Evolutionary conservation across 1,140 invertebrate species (phyloP).

Genomic region (Doryteuthis pealeii): DNA sequence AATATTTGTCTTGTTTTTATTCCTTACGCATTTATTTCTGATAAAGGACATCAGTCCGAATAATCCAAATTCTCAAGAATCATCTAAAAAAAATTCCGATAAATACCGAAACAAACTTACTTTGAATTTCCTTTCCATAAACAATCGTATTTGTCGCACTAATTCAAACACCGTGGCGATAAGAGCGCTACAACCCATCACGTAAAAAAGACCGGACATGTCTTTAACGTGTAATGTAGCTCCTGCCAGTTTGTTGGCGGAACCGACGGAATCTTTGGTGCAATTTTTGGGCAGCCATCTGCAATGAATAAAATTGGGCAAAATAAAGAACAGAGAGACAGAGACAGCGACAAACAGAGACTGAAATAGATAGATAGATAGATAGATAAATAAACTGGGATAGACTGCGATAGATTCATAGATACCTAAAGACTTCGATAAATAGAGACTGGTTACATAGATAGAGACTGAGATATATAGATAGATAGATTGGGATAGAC

Average conservation of each 20-base stretch:
- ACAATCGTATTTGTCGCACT: background rate
- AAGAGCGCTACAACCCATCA: background rate
- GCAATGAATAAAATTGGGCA: conserved; percentile 13
- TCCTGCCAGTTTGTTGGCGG: background rate
- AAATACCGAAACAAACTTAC: too few relatives aligned
- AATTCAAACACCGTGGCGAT: background rate
- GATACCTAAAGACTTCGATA: conserved; percentile 4
- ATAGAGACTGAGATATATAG: too few relatives aligned
- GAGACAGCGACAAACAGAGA: background rate
- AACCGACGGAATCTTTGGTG: background rate
- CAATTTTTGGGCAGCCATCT: background rate
- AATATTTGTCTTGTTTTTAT: too few relatives aligned
- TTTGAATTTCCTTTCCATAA: conserved; percentile 3
- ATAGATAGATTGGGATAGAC: too few relatives aligned
- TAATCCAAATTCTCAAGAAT: too few relatives aligned
- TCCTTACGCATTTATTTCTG: too few relatives aligned
- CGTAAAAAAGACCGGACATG: background rate
- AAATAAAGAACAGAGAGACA: conserved; percentile 16
- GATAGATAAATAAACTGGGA: too few relatives aligned
- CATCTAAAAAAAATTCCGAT: too few relatives aligned
- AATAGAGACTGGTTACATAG: too few relatives aligned
- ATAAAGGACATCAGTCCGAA: too few relatives aligned
- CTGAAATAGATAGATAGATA: too few relatives aligned
- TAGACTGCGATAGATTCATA: too few relatives aligned
- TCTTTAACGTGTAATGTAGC: background rate